Conservation (phyloP, 2,888 invertebrate genomes). For the Drosophila birchii region DNA sequence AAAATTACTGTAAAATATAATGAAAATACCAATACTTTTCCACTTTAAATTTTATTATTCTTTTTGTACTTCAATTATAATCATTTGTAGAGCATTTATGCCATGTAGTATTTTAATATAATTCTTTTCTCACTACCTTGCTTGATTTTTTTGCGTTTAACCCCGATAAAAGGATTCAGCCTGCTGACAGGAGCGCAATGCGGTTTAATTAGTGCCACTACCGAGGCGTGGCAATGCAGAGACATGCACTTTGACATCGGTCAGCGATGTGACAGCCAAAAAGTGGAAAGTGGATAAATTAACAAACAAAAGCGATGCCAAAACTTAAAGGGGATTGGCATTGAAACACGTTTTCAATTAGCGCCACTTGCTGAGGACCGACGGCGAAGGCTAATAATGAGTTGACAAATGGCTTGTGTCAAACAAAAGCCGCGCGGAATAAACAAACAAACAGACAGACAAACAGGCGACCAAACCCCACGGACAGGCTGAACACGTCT, state of each 20-base stretch:
- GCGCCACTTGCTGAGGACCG: conserved; percentile 33
- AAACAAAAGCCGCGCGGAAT: conserved; percentile 31
- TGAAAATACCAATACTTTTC: too few species aligned
- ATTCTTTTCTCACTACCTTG: too few species aligned
- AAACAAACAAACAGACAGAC: conserved; percentile 31
- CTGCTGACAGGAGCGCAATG: conserved; percentile 25
- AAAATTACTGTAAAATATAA: neutral
- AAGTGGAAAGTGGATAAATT: conserved; percentile 5
- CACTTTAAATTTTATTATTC: too few species aligned
- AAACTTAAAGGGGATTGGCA: conserved; percentile 24
- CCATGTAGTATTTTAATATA: too few species aligned
- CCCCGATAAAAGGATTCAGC: conserved; percentile 8
- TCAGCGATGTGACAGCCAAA: conserved; percentile 17
- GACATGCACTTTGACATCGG: conserved; percentile 25
- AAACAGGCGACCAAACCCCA: neutral
- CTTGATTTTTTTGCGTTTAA: conserved; percentile 2
- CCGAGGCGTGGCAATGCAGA: conserved; percentile 27
- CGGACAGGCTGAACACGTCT: conserved; percentile 43
- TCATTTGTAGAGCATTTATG: conserved; percentile 1
- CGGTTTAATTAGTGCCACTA: conserved; percentile 60
- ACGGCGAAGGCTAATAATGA: conserved; percentile 54
- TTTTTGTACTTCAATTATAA: too few species aligned
- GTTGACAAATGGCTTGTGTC: conserved; percentile 57
- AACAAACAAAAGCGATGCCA: conserved; percentile 4
- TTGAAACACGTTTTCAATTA: conserved; percentile 70